These are phyloP conservation scores for Conus betulinus DNA, from an alignment of 1,140 invertebrate genomes.

Conservation along the genomic window DNA sequence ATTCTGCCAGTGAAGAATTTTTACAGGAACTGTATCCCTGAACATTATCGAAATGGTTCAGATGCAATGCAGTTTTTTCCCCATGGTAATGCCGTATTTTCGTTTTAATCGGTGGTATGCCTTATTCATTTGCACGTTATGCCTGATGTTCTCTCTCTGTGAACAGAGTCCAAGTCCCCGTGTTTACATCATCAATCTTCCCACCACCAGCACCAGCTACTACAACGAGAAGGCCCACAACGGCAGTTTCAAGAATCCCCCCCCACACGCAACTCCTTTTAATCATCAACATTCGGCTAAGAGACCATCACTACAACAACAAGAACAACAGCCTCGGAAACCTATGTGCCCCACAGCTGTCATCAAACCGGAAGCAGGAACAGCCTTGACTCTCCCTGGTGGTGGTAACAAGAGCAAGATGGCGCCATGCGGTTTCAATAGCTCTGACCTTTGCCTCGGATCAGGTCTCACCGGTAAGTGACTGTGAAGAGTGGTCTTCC, in stretches of 20 bases:
- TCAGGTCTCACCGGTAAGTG: not conserved
- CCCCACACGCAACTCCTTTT: not conserved
- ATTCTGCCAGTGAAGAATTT: no score
- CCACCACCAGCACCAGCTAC: not conserved
- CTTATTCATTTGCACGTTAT: no score
- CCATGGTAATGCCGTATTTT: no score
- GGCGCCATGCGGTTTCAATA: conserved; percentile 9
- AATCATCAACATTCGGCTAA: not conserved
- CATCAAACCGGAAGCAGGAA: conserved; percentile 18
- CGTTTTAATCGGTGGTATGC: no score
- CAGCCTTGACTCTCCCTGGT: not conserved
- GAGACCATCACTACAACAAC: not conserved
- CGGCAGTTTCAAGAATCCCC: not conserved
- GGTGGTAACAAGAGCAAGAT: conserved; percentile 28
- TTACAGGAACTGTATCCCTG: no score
- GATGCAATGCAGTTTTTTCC: no score
- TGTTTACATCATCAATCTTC: not conserved
- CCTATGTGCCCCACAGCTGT: not conserved
- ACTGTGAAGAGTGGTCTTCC: not conserved
- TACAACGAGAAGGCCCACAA: not conserved
- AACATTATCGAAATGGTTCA: no score
- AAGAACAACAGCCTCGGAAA: conserved; percentile 11
- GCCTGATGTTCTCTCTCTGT: not conserved
- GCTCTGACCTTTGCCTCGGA: not conserved
- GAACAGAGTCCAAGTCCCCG: not conserved